Base-by-base conservation (phyloP, 2,113 vertebrate species). In the Psilopogon haemacephalus region DNA sequence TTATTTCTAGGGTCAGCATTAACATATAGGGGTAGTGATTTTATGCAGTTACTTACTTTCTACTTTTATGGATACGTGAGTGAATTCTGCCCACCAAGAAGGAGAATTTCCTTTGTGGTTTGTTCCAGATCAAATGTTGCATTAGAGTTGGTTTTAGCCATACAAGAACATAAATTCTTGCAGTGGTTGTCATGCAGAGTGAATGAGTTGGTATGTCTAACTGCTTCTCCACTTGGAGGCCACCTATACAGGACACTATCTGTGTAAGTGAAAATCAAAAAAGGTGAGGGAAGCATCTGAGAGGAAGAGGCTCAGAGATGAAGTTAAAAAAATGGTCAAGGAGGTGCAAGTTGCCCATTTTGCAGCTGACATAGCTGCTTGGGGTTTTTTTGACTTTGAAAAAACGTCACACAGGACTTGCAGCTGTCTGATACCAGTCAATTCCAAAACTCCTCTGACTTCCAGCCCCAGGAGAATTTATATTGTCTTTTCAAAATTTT, bases 361-460 rank as follows among this genome's bases (percentile, higher is more conserved):
- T 86, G 26, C 48, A 75, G 65, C 81, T 87, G 58, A 70, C 54
- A 86, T 30, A 56, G 21, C 8, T 75, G 14, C 46, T 50, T 12
- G n/a, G n/a, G n/a, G 15, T 86, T n/a, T 52, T 94, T n/a, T n/a
- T 84, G 46, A 64, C 38, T 55, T 65, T 82, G 63, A 84, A 87
- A 71, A 81, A 79, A 58, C 32, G 32, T 44, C 46, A 82, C 27
- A 81, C 74, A 91, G 18, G 30, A 27, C 62, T 77, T 40, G 27
- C 48, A 90, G 62, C 62, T 86, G 42, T 80, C 71, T 83, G 38
- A 62, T 91, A 48, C n/a, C 54, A 48, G 5, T 90, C 67, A 84
- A 15, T 78, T 84, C 50, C 21, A 54, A 92, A 71, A 55, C 24
- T 82, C 23, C 70, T 71, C 58, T 71, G 50, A 81, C 24, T 81